phyloP scores from a whole-genome alignment of 2,797 vertebrate species.

The Thripadectes ignobilis region DNA sequence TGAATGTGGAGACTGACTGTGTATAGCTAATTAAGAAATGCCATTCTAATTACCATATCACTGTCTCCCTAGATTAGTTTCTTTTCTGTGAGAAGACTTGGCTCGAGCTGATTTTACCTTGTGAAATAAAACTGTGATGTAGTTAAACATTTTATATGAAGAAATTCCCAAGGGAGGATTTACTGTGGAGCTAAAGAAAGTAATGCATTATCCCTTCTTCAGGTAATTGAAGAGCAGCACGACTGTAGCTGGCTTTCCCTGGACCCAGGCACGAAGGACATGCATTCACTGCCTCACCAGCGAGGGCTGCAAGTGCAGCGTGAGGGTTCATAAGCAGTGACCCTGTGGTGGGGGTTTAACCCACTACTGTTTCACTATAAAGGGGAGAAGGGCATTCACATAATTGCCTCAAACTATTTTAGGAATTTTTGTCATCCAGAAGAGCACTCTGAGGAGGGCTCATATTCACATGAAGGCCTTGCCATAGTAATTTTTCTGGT shows the following conservation, averaged over 20 bases:
- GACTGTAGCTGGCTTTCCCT: not conserved
- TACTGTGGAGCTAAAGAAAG: not conserved
- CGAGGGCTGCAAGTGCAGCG: accelerated
- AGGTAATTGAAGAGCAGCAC: not conserved
- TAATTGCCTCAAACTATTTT: not conserved
- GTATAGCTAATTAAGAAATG: constrained; percentile 7
- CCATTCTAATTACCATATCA: not conserved
- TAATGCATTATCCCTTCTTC: not conserved
- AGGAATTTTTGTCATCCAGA: not conserved
- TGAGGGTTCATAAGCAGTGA: not conserved
- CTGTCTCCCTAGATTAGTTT: not conserved
- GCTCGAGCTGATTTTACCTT: not conserved
- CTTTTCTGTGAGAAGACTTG: not conserved
- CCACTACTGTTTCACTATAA: not conserved
- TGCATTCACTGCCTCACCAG: accelerated
- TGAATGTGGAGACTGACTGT: not conserved
- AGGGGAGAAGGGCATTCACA: not conserved
- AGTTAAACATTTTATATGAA: not conserved
- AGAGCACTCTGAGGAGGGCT: not conserved
- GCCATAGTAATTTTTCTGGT: not conserved
- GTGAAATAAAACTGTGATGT: not conserved
- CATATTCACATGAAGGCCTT: not conserved
- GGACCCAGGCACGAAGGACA: accelerated
- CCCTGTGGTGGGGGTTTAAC: not conserved
- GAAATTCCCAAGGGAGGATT: not conserved